phyloP scores from a whole-genome alignment of 2,797 vertebrate species.

The Chelon labrosus region DNA sequence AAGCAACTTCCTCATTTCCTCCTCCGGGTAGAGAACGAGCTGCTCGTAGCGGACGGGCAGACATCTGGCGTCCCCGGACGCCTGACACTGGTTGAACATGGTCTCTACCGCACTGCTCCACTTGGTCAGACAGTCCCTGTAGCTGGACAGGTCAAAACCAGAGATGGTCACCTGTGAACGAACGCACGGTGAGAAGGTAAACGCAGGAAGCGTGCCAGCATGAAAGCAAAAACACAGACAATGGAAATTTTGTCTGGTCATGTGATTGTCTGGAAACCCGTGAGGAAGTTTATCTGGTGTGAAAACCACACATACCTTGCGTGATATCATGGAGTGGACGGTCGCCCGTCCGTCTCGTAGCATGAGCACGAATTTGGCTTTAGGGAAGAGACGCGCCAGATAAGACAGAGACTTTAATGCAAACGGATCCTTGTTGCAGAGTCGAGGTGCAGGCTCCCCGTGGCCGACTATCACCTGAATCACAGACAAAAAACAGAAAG shows the following conservation, averaged over 20 bases:
- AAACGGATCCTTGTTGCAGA: conserved; percentile 97
- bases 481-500: background rate
- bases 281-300: background rate
- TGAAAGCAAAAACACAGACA: background rate
- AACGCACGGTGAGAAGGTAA: no score
- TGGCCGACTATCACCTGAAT: conserved; percentile 84
- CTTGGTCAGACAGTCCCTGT: conserved; percentile 94
- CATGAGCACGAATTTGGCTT: conserved; percentile 95
- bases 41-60: conserved; percentile 92
- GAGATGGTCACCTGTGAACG: conserved; percentile 90
- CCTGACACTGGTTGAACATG: conserved; percentile 94
- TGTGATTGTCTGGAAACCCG: background rate
- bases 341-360: conserved; percentile 92
- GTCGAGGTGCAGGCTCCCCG: conserved; percentile 91
- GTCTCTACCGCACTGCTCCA: conserved; percentile 95
- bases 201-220: background rate
- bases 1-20: conserved; percentile 92
- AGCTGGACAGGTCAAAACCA: conserved; percentile 94
- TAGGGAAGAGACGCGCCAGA: conserved; percentile 92
- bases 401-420: conserved; percentile 94
- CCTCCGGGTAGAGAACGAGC: conserved; percentile 90
- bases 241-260: background rate
- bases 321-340: conserved; percentile 96
- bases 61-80: conserved; percentile 86
- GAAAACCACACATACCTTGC: conserved; percentile 81